A percentile compares a stretch with the other conserved stretches of the same genome.
Evolutionary conservation across 1,140 invertebrate species (phyloP).

Genomic region (Caenorhabditis inopinata): DNA sequence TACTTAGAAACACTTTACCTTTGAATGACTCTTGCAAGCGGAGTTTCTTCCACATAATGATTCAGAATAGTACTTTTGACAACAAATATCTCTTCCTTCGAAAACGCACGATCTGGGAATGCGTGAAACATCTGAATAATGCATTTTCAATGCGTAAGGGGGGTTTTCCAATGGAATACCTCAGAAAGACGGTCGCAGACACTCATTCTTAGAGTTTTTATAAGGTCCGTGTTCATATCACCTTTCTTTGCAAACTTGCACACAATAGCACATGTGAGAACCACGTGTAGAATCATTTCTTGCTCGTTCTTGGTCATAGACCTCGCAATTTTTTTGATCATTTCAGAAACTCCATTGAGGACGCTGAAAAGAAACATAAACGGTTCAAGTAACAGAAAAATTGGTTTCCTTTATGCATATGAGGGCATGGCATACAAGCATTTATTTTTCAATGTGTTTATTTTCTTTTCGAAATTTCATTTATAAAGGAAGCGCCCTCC

Average conservation of each 20-base stretch:
- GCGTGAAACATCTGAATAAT: conserved; percentile 36
- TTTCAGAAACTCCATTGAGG: conserved; percentile 14
- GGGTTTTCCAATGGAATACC: neutral
- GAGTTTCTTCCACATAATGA: neutral
- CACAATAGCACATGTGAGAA: conserved; percentile 3
- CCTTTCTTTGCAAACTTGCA: neutral
- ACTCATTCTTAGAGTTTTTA: neutral
- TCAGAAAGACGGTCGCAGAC: neutral
- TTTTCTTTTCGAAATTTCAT: conserved; percentile 30
- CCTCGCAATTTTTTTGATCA: conserved; percentile 29
- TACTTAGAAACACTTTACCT: neutral
- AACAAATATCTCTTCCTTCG: neutral
- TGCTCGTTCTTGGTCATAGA: conserved; percentile 27
- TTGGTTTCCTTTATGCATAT: neutral
- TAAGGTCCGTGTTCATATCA: neutral
- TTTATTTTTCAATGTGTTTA: neutral
- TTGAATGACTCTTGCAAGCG: neutral
- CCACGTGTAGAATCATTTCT: neutral
- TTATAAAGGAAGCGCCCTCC: conserved; percentile 5
- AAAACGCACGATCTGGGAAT: conserved; percentile 28
- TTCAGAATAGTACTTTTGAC: neutral
- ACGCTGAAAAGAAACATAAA: neutral
- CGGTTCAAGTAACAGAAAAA: too few relatives aligned
- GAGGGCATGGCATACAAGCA: too few relatives aligned
- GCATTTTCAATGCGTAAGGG: neutral